These are phyloP conservation scores for Onychostoma macrolepis DNA, from an alignment of 2,113 vertebrate species.

Conservation along the genomic window DNA sequence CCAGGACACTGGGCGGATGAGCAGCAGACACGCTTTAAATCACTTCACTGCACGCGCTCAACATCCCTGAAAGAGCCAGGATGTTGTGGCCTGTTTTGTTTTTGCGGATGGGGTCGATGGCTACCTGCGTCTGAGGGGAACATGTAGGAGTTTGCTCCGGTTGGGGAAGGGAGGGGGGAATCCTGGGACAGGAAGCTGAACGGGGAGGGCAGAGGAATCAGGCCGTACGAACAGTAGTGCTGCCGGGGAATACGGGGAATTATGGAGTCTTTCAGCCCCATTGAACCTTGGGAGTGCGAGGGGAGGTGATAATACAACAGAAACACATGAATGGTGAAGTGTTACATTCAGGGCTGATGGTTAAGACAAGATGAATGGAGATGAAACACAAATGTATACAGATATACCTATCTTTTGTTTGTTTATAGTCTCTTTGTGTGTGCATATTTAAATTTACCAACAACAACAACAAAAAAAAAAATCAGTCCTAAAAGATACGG, in stretches of 20 bases:
- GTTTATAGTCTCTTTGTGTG: too few relatives aligned
- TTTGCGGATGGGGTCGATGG: slow-evolving; percentile 4
- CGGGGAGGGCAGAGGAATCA: slow-evolving; percentile 74
- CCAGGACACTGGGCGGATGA: slow-evolving; percentile 70
- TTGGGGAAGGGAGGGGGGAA: slow-evolving; percentile 69
- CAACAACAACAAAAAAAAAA: too few relatives aligned
- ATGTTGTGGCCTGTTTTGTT: slow-evolving; percentile 56
- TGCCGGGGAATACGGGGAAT: slow-evolving; percentile 75
- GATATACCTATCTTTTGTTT: not conserved
- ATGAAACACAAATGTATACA: not conserved
- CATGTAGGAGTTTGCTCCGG: slow-evolving; percentile 69
- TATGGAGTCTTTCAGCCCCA: slow-evolving; percentile 86
- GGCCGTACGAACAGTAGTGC: slow-evolving; percentile 79
- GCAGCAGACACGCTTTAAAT: slow-evolving; percentile 53
- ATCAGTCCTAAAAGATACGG: not conserved
- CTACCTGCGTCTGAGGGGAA: slow-evolving; percentile 77
- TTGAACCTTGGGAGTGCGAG: slow-evolving; percentile 77
- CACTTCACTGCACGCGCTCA: slow-evolving; percentile 62
- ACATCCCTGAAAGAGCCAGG: slow-evolving; percentile 47
- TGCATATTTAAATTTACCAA: not conserved
- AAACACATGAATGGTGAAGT: slow-evolving; percentile 15
- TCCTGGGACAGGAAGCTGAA: slow-evolving; percentile 78
- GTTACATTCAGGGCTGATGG: not conserved
- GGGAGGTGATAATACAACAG: slow-evolving; percentile 49
- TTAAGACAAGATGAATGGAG: slow-evolving; percentile 11